Evolutionary conservation across 2,113 vertebrate genomes (phyloP).

Genomic region (Abramis brama): DNA sequence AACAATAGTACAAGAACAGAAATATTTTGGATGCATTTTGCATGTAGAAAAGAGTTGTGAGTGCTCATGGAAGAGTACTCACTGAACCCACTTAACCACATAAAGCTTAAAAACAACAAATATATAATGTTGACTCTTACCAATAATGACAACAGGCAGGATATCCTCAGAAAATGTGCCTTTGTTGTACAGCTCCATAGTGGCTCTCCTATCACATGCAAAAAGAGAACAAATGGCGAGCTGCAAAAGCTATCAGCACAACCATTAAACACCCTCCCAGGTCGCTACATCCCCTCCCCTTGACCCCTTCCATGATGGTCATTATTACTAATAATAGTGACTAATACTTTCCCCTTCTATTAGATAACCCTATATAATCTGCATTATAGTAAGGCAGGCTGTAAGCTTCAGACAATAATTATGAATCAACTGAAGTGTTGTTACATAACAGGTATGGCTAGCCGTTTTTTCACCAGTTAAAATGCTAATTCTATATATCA

Average conservation of each 20-base stretch:
- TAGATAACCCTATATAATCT: background rate
- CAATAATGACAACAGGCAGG: constrained; percentile 76
- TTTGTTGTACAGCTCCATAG: constrained; percentile 70
- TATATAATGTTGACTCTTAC: constrained; percentile 61
- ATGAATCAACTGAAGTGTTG: background rate
- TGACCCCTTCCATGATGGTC: background rate
- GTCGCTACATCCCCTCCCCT: background rate
- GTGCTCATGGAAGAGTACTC: background rate
- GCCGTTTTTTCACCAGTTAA: too few relatives aligned
- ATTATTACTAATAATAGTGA: background rate
- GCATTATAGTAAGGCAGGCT: background rate
- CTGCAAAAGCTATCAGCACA: background rate
- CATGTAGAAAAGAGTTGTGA: background rate
- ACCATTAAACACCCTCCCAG: background rate
- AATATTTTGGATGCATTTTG: background rate
- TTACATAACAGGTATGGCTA: constrained; percentile 36
- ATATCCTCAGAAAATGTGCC: constrained; percentile 62
- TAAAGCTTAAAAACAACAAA: background rate
- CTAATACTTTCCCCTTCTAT: background rate
- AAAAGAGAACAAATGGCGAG: constrained; percentile 12
- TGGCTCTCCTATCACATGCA: constrained; percentile 13
- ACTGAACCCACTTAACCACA: background rate
- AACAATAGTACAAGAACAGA: background rate
- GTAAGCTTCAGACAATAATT: background rate
- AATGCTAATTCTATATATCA: too few relatives aligned